phyloP scores from a whole-genome alignment of 2,797 vertebrate species.

The Argya squamiceps region DNA sequence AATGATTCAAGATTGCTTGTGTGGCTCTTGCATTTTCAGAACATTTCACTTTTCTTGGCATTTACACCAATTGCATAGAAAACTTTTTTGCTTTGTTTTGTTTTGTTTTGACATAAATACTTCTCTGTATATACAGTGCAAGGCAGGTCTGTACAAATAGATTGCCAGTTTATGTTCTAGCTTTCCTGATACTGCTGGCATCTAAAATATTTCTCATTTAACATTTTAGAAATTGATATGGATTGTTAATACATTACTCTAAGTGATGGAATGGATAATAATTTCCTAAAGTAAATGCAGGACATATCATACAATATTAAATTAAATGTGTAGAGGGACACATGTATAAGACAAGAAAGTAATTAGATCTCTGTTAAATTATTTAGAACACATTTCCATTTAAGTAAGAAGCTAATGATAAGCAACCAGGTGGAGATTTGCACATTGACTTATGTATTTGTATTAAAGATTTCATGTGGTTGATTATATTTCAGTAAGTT shows the following conservation, averaged over 20 bases:
- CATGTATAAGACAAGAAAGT: slow-evolving; percentile 16
- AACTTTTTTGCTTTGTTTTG: background rate
- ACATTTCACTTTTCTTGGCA: background rate
- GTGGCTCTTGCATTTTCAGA: background rate
- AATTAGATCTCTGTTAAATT: slow-evolving; percentile 60
- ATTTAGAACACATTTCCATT: slow-evolving; percentile 49
- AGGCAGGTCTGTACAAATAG: background rate
- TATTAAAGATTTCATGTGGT: slow-evolving; percentile 33
- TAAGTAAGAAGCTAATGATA: slow-evolving; percentile 51
- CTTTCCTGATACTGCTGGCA: background rate
- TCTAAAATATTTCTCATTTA: background rate
- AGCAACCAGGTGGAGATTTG: slow-evolving; percentile 31
- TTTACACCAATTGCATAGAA: background rate
- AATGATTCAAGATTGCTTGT: background rate
- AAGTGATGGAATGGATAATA: slow-evolving; percentile 36
- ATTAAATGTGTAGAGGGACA: slow-evolving; percentile 1
- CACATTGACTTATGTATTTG: slow-evolving; percentile 32
- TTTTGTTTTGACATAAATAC: background rate
- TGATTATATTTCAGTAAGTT: slow-evolving; percentile 25
- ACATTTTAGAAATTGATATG: background rate
- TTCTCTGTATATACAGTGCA: background rate
- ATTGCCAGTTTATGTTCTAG: background rate
- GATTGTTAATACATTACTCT: background rate
- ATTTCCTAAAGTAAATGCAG: slow-evolving; percentile 38
- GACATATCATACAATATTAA: slow-evolving; percentile 40